Evolutionary conservation across 2,888 invertebrate genomes (phyloP).

Genomic region (Ctena decussata): DNA sequence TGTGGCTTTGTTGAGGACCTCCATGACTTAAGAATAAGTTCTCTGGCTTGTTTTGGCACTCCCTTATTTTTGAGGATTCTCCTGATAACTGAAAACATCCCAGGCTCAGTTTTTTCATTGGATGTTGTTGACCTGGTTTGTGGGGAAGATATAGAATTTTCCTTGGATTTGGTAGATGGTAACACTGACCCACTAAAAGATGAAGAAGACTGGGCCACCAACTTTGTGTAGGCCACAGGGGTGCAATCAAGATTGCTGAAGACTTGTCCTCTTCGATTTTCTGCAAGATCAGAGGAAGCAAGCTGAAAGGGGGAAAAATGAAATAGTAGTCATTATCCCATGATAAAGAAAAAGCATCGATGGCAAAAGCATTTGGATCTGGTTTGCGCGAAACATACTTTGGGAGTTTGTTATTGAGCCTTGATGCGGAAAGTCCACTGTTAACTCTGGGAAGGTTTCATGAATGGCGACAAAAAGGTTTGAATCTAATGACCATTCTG

Average conservation of each 20-base stretch:
- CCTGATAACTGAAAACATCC: conserved; percentile 58
- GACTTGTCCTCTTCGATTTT: conserved; percentile 39
- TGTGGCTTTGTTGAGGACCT: conserved; percentile 45
- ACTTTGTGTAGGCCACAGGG: conserved; percentile 46
- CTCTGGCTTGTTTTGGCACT: conserved; percentile 41
- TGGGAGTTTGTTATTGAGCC: conserved; percentile 28
- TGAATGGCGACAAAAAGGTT: conserved; percentile 24
- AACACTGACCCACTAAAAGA: neutral
- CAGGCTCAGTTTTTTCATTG: conserved; percentile 45
- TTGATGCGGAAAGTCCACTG: conserved; percentile 43
- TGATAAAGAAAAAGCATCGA: conserved; percentile 31
- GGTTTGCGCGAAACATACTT: conserved; percentile 23
- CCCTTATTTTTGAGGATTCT: conserved; percentile 33
- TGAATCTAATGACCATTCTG: conserved; percentile 38
- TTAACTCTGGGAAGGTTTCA: neutral
- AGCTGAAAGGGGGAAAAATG: conserved; percentile 53
- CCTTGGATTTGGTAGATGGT: conserved; percentile 20
- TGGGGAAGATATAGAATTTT: conserved; percentile 24
- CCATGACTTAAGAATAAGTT: conserved; percentile 54
- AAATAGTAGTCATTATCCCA: conserved; percentile 24
- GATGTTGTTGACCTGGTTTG: conserved; percentile 29
- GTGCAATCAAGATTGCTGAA: conserved; percentile 32
- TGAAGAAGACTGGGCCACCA: conserved; percentile 31
- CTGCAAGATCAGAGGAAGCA: conserved; percentile 23
- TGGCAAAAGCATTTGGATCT: conserved; percentile 25